phyloP scores from a whole-genome alignment of 2,888 invertebrate species.

The Drosophila nigricruria region DNA sequence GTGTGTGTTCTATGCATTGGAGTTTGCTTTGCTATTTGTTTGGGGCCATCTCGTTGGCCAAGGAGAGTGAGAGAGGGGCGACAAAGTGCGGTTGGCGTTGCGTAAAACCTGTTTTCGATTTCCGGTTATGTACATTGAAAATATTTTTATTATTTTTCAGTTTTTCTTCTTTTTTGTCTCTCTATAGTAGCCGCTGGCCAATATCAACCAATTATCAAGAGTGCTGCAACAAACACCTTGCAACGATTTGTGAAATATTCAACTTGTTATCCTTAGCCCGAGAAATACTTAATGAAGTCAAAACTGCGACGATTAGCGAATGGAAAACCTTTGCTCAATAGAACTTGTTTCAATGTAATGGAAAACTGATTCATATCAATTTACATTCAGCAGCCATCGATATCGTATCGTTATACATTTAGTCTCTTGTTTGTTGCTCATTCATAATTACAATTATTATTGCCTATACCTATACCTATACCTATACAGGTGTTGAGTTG shows the following conservation, averaged over 20 bases:
- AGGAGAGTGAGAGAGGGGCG: background rate
- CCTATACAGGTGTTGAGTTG: conserved; percentile 51
- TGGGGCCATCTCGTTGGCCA: conserved; percentile 10
- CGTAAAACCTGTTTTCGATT: conserved; percentile 46
- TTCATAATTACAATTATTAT: conserved; percentile 1
- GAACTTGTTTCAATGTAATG: background rate
- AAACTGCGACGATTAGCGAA: background rate
- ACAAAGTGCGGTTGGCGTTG: background rate
- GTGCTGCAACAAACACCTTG: conserved; percentile 21
- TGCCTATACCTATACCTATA: too few species aligned
- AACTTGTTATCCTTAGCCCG: background rate
- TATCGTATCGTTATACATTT: too few species aligned
- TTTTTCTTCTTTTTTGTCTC: conserved; percentile 21
- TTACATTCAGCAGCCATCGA: background rate
- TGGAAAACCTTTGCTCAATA: too few species aligned
- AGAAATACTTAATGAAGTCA: background rate
- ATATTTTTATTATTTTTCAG: conserved; percentile 1
- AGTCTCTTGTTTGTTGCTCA: background rate
- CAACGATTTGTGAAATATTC: background rate
- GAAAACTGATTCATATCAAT: background rate
- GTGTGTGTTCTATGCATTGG: background rate
- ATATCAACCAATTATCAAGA: conserved; percentile 29
- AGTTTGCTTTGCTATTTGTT: conserved; percentile 18
- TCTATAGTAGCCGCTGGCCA: conserved; percentile 28
- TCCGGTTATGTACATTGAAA: conserved; percentile 50